Evolutionary conservation across 1,140 invertebrate species (phyloP), one percentile per base, ranked within the genome.

Genomic region (Drosophila sp.): DNA sequence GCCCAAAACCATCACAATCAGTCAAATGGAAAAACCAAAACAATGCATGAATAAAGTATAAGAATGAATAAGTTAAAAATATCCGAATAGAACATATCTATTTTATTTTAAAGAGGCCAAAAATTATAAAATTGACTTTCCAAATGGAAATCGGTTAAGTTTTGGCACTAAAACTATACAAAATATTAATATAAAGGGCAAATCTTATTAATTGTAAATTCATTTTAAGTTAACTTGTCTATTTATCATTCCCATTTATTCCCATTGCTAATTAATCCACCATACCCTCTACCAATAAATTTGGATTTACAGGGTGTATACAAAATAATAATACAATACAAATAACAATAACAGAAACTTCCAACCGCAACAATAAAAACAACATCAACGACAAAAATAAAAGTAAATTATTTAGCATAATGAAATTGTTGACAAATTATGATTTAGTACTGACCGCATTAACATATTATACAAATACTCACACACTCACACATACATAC

Each of bases 351-450:
- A 65, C 51, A 59, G 5, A 45, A 63, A 59, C n/a, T 9, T n/a
- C 71, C 56, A 71, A 64, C 50, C 69, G 53, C 57, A 64, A 63
- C 45, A 64, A 75, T 53, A 53, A 18, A 14, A 56, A 75, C 58
- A 74, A 62, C 43, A 74, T 63, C 64, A 81, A 62, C 27, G 18
- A 53, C 14, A 46, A 16, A 16, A 71, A 82, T 64, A 81, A 82
- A 81, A 62, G 40, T 51, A 84, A 84, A 80, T 77, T 77, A 71
- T 83, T 79, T 79, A 40, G 76, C 72, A 72, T 83, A 83, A 73
- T 77, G 63, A 84, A 78, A 78, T 72, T 87, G 81, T 86, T 86
- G 81, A 86, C 81, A 86, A 87, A 86, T 86, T 86, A 81, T 86
- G 81, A 86, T 86, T 86, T 86, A 86, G 66, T 86, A 64, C 64